Evolutionary conservation across 2,888 invertebrate genomes (phyloP).

Genomic region (Oxyteleia sp.): DNA sequence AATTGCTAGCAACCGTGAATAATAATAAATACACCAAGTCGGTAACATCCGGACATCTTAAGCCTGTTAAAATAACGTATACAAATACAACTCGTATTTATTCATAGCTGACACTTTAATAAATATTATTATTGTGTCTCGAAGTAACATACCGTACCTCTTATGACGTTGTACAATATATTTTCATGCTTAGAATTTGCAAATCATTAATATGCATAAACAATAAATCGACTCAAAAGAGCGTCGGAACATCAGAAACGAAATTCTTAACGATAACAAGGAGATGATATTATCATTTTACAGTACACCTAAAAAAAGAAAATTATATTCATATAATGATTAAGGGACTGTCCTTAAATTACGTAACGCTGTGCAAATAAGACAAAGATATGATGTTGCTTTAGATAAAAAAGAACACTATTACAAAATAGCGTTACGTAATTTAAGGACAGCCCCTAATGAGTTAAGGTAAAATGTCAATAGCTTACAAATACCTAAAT

Average conservation of each 20-base stretch:
- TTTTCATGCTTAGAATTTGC: conserved; percentile 24
- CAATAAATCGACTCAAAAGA: conserved; percentile 32
- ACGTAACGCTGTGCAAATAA: too few species aligned
- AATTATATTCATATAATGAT: conserved; percentile 2
- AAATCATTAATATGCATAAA: conserved; percentile 23
- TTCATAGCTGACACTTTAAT: conserved; percentile 36
- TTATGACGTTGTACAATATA: conserved; percentile 22
- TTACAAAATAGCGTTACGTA: too few species aligned
- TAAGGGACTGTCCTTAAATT: too few species aligned
- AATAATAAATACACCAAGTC: conserved; percentile 56
- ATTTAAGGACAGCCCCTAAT: too few species aligned
- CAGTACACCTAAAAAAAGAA: conserved; percentile 5
- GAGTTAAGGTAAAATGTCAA: too few species aligned
- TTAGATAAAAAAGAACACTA: too few species aligned
- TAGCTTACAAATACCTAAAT: too few species aligned
- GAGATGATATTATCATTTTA: conserved; percentile 18
- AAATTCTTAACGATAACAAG: conserved; percentile 20
- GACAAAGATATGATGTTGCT: too few species aligned
- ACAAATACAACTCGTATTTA: conserved; percentile 37
- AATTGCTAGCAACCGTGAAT: conserved; percentile 15
- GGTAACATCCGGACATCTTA: conserved; percentile 45
- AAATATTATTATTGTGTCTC: conserved; percentile 60
- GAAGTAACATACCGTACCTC: conserved; percentile 14
- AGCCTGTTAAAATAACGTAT: conserved; percentile 43
- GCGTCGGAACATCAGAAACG: conserved; percentile 9